Evolutionary conservation across 2,113 vertebrate genomes (phyloP).

Genomic region (Scopus umbretta): DNA sequence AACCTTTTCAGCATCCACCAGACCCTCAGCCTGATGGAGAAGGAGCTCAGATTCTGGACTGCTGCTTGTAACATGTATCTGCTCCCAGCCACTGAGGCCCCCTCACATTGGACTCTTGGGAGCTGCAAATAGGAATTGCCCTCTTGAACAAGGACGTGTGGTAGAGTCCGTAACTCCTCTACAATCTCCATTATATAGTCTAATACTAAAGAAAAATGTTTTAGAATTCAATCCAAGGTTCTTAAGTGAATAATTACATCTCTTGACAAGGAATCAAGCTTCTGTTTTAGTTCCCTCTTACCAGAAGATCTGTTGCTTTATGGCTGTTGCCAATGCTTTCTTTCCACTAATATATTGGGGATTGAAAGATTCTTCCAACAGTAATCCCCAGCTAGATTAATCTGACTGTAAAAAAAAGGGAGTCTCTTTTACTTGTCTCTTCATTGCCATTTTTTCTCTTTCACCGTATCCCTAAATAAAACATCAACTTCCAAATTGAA

Average conservation of each 20-base stretch:
- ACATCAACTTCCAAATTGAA: background rate
- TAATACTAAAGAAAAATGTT: background rate
- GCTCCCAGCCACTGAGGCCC: background rate
- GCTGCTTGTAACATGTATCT: background rate
- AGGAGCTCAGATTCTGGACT: background rate
- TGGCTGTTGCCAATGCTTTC: background rate
- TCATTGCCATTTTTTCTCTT: background rate
- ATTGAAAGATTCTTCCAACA: background rate
- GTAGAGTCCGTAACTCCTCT: background rate
- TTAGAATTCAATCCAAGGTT: background rate
- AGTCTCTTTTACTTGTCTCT: background rate
- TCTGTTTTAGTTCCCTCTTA: background rate
- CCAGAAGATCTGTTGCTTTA: background rate
- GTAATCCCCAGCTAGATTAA: background rate
- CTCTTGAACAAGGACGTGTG: rapidly evolving
- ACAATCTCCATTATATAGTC: background rate
- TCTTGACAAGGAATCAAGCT: background rate
- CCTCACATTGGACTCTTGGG: background rate
- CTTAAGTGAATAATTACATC: background rate
- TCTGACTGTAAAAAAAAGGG: background rate
- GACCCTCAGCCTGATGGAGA: background rate
- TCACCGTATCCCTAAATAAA: background rate
- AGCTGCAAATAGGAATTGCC: background rate
- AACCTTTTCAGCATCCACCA: background rate
- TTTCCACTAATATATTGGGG: background rate